Evolutionary conservation across 2,888 invertebrate species (phyloP).

Genomic region (Drosophila gaucha): DNA sequence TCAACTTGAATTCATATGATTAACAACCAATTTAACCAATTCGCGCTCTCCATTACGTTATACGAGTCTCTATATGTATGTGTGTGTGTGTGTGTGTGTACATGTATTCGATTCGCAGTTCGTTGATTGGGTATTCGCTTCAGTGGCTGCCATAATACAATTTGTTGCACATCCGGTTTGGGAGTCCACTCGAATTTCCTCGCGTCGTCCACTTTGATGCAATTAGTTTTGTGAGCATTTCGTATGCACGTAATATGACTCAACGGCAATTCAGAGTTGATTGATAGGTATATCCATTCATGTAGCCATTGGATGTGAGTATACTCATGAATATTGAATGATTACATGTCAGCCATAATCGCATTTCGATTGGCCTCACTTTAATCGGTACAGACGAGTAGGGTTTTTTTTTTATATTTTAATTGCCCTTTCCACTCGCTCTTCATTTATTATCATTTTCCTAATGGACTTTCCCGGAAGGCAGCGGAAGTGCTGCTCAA

Average conservation of each 20-base stretch:
- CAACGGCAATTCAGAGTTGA: constrained; percentile 58
- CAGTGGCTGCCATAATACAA: constrained; percentile 30
- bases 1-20: constrained; percentile 28
- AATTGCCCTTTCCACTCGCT: constrained; percentile 23
- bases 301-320: constrained; percentile 19
- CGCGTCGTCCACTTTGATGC: constrained; percentile 39
- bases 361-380: constrained; percentile 40
- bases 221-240: constrained; percentile 51
- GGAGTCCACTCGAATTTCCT: constrained; percentile 43
- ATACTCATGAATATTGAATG: constrained; percentile 57
- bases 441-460: constrained; percentile 16
- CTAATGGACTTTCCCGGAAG: constrained; percentile 44
- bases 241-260: constrained; percentile 47
- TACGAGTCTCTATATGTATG: neutral
- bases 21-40: constrained; percentile 1
- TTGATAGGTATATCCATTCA: constrained; percentile 44
- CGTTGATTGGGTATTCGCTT: constrained; percentile 30
- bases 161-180: constrained; percentile 43
- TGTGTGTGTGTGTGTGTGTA: too few relatives aligned
- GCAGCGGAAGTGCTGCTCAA: constrained; percentile 42
- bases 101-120: constrained; percentile 2
- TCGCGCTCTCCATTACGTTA: constrained; percentile 10
- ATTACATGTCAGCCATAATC: constrained; percentile 45
- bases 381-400: constrained; percentile 18
- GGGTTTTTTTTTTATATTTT: neutral